Evolutionary conservation across 1,140 invertebrate genomes (phyloP).

Genomic region (Aphaenogaster floridana): DNA sequence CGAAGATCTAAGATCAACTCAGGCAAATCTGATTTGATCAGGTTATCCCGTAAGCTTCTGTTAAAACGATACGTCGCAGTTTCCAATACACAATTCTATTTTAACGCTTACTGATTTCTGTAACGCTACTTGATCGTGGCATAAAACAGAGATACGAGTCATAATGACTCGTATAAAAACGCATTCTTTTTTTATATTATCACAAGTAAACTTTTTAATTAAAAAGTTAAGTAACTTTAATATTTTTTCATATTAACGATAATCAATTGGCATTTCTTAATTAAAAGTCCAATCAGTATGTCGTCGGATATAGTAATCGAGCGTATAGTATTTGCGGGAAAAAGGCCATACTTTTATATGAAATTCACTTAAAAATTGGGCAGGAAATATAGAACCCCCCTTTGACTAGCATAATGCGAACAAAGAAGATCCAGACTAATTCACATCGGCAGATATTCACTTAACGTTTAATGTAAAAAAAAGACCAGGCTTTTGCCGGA

Average conservation of each 20-base stretch:
- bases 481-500: background rate
- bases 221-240: background rate
- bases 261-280: conserved; percentile 25
- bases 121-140: background rate
- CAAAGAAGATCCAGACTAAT: conserved; percentile 8
- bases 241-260: background rate
- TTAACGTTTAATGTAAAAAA: conserved; percentile 10
- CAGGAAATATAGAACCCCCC: background rate
- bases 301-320: background rate
- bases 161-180: background rate
- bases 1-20: conserved; percentile 22
- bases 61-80: conserved; percentile 1
- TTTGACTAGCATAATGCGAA: background rate
- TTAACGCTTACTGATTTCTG: conserved; percentile 1
- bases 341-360: background rate
- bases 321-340: background rate
- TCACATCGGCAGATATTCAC: background rate
- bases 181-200: background rate
- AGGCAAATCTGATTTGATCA: conserved; percentile 37
- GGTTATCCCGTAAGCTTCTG: conserved; percentile 27
- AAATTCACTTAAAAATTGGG: background rate
- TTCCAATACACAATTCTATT: conserved; percentile 29
- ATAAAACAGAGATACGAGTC: background rate
- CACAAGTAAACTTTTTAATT: background rate
- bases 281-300: background rate